A percentile compares a stretch with the other conserved stretches of the same genome.
Conservation (phyloP, 2,797 vertebrate species). For the Falco rusticolus region DNA sequence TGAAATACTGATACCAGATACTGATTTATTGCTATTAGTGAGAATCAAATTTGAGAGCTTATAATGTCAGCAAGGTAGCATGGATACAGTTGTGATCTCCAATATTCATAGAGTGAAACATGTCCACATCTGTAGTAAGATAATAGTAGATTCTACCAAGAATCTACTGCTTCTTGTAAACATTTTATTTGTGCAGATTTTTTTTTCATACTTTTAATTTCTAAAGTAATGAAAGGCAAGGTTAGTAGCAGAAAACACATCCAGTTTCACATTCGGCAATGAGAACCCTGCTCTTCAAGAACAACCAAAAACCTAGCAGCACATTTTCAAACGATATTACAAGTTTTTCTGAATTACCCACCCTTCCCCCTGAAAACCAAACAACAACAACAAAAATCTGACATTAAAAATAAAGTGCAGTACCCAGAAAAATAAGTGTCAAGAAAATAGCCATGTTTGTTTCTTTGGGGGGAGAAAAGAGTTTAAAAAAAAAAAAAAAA, state of each 20-base stretch:
- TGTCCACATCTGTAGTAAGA: slow-evolving; percentile 68
- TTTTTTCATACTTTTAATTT: slow-evolving; percentile 67
- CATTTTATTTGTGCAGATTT: slow-evolving; percentile 79
- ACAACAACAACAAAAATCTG: slow-evolving; percentile 68
- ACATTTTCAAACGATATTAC: slow-evolving; percentile 73
- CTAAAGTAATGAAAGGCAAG: slow-evolving; percentile 75
- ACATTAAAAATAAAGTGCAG: slow-evolving; percentile 94
- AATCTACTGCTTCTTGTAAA: slow-evolving; percentile 80
- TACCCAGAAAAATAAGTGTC: slow-evolving; percentile 87
- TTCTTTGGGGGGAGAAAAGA: slow-evolving; percentile 68
- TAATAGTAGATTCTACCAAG: slow-evolving; percentile 74
- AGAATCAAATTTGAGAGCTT: slow-evolving; percentile 73
- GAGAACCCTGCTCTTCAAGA: slow-evolving; percentile 71
- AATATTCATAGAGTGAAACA: slow-evolving; percentile 68
- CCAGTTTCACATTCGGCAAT: slow-evolving; percentile 79
- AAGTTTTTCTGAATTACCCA: slow-evolving; percentile 68
- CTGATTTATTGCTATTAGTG: slow-evolving; percentile 78
- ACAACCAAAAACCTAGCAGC: slow-evolving; percentile 77
- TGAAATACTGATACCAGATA: slow-evolving; percentile 74
- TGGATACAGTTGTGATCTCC: slow-evolving; percentile 69
- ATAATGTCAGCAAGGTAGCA: slow-evolving; percentile 68
- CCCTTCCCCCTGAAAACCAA: slow-evolving; percentile 64
- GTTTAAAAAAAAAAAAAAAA: slow-evolving; percentile 52
- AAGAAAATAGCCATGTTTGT: slow-evolving; percentile 81
- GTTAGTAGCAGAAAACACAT: slow-evolving; percentile 77